phyloP scores from a whole-genome alignment of 1,140 invertebrate species.

The Rhagoletis pomonella region DNA sequence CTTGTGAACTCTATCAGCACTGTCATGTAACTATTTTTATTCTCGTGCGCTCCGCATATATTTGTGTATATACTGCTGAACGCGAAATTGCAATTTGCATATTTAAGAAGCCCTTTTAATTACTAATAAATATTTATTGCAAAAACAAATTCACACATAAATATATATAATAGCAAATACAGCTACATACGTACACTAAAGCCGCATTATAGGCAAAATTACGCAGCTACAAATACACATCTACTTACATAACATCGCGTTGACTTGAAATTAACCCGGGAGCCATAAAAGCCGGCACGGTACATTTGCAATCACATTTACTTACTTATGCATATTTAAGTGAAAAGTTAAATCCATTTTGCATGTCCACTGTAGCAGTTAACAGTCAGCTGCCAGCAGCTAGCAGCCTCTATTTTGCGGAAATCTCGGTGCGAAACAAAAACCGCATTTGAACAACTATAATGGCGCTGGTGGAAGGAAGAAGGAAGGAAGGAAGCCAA shows the following conservation, averaged over 20 bases:
- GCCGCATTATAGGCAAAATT: too few species aligned
- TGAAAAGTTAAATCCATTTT: too few species aligned
- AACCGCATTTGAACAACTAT: background rate
- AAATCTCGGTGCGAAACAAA: background rate
- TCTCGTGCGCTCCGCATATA: background rate
- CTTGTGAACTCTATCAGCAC: background rate
- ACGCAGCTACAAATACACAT: too few species aligned
- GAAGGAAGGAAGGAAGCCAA: too few species aligned
- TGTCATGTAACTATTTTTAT: background rate
- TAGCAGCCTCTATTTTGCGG: background rate
- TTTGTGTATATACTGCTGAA: background rate
- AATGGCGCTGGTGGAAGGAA: too few species aligned
- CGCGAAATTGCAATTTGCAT: background rate
- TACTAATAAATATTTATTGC: slow-evolving; percentile 44
- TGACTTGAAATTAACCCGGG: slow-evolving; percentile 45
- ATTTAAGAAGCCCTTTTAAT: slow-evolving; percentile 27
- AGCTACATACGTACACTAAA: too few species aligned
- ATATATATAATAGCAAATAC: background rate
- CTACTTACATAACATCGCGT: background rate
- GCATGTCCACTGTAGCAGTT: too few species aligned
- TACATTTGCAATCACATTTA: slow-evolving; percentile 24
- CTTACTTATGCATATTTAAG: background rate
- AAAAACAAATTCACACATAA: slow-evolving; percentile 15
- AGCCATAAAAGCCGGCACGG: background rate
- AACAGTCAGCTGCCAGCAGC: background rate